Conservation (phyloP, 2,888 invertebrate species). For the Chrysodeixis includens region DNA sequence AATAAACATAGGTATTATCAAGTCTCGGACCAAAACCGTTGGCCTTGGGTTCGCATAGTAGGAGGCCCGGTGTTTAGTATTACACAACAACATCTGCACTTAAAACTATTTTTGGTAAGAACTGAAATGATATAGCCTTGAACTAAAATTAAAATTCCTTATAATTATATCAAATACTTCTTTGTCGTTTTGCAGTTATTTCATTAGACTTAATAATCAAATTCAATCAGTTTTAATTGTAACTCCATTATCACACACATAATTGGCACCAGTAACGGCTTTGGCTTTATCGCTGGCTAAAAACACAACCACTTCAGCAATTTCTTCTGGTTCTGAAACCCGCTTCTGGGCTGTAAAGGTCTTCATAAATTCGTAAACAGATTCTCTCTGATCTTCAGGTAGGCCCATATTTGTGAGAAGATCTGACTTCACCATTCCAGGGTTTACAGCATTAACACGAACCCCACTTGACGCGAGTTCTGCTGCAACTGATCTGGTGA, state of each 20-base stretch:
- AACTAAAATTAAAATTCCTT: neutral
- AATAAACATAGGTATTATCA: too few species aligned
- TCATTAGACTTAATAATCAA: neutral
- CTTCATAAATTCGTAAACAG: neutral
- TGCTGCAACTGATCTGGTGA: neutral
- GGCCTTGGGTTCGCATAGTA: neutral
- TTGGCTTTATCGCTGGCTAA: neutral
- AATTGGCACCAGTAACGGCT: neutral
- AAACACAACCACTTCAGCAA: neutral
- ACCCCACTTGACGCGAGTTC: slow-evolving; percentile 1
- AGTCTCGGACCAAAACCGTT: too few species aligned
- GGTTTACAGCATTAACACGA: neutral
- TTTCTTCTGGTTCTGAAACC: neutral
- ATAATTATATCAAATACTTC: neutral
- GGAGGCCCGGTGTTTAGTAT: neutral
- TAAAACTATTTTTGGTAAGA: neutral
- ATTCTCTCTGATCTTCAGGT: neutral
- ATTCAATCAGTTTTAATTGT: neutral
- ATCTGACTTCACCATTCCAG: neutral
- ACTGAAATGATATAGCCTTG: neutral
- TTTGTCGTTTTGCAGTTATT: neutral
- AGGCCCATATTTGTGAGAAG: neutral
- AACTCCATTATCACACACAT: neutral
- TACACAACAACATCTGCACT: neutral
- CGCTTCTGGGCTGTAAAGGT: neutral